Base-by-base conservation (phyloP, 2,888 invertebrate species). In the Melinopterus prodromus region DNA sequence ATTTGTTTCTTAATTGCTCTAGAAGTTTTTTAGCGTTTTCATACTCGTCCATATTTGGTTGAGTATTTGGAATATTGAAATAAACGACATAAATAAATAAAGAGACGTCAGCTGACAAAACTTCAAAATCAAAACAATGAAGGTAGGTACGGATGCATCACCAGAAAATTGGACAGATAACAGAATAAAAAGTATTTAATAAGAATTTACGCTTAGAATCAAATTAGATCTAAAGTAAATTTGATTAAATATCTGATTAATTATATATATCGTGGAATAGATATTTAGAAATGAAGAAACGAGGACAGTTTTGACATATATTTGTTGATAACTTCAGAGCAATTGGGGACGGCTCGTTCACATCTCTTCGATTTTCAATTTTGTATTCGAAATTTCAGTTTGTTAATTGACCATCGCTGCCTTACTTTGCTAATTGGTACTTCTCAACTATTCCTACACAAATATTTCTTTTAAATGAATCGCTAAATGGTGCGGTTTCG, bases 1-100 rank as follows among this genome's bases (percentile, higher is more conserved):
- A 74, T 74, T 74, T 74, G n/a, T 74, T 74, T 74, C 74, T 74
- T 26, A 74, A 36, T 37, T 74, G 14, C 36, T 74, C 74, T 12
- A 74, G 37, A 3, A 74, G 74, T 35, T 36, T 74, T 74, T 35
- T 74, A 16, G 74, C 74, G 6, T 35, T 26, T 36, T 74, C 74
- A 36, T 74, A 74, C n/a, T 74, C 74, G 2, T 74, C 74, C 74
- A 74, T 74, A 74, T 6, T 74, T 35, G 7, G 16, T 12, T 35
- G 37, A 26, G 4, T 7, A 9, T 35, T 74, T 74, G 4, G 4
- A 16, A 71, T 71, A 15, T 26, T 26, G 5, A 16, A 71, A 14
- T 26, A 7, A 71, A 71, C 26, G 26, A 26, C 26, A 26, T 26
- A 26, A 26, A 26, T 26, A 26, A 26, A 26, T 26, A 26, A 1